Evolutionary conservation across 2,113 vertebrate genomes (phyloP).

Genomic region (Gnathochromis pfefferi): DNA sequence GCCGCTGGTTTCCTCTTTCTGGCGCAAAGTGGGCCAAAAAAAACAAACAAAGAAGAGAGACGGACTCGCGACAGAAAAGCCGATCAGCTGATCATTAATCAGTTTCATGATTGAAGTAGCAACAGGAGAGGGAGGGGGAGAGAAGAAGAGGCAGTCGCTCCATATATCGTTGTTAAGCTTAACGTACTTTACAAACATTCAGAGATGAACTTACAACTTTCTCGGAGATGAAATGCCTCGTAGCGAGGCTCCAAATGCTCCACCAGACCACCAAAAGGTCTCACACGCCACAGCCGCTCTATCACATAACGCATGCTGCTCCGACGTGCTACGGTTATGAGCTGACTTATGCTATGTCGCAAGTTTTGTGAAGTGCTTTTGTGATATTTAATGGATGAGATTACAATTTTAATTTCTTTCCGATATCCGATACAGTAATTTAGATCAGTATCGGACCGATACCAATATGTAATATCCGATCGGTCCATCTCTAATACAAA

Average conservation of each 20-base stretch:
- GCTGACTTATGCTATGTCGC: background rate
- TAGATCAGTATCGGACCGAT: background rate
- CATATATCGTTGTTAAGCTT: background rate
- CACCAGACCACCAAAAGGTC: background rate
- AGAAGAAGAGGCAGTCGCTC: background rate
- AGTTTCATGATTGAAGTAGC: background rate
- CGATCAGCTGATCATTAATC: background rate
- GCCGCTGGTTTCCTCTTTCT: fast-evolving
- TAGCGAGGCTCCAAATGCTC: background rate
- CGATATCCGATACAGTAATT: fast-evolving
- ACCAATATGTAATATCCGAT: background rate
- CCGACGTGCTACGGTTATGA: background rate
- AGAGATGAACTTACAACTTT: background rate
- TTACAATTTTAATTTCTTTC: background rate
- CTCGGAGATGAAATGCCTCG: fast-evolving
- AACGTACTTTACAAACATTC: background rate
- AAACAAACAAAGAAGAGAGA: background rate
- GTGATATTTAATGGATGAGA: background rate
- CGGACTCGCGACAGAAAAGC: fast-evolving
- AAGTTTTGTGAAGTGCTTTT: background rate
- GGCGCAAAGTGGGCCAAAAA: fast-evolving
- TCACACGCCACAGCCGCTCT: fast-evolving
- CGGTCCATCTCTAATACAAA: background rate
- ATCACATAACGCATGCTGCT: background rate
- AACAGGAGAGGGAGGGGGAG: fast-evolving